Conservation (phyloP, 2,797 vertebrate species). For the Coreius guichenoti region DNA sequence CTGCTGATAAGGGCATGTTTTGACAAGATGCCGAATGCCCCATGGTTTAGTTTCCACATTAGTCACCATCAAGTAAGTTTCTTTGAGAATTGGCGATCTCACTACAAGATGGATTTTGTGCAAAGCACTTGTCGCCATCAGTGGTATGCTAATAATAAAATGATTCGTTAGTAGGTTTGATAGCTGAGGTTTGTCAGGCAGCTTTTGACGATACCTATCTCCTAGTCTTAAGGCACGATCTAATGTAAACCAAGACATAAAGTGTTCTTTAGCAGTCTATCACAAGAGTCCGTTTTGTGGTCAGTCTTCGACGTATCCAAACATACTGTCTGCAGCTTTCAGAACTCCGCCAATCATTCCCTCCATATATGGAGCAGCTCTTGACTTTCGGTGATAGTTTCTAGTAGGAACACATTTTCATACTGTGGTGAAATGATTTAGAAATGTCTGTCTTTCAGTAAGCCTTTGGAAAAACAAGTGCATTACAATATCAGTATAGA, state of each 20-base stretch:
- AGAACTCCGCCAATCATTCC: constrained; percentile 26
- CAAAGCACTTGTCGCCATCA: not conserved
- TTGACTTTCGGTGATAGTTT: constrained; percentile 46
- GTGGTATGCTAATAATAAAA: not conserved
- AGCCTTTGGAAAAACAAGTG: constrained; percentile 45
- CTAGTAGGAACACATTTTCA: constrained; percentile 54
- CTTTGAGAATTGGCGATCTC: constrained; percentile 17
- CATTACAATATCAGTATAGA: not conserved
- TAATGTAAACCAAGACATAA: constrained; percentile 47
- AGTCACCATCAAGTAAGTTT: constrained; percentile 26
- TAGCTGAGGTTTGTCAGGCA: not conserved
- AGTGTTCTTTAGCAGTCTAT: constrained; percentile 51
- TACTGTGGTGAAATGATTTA: constrained; percentile 32
- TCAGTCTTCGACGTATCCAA: constrained; percentile 15
- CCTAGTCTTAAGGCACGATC: not conserved
- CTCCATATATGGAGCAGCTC: not conserved
- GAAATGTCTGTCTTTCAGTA: not conserved
- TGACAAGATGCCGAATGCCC: constrained; percentile 52
- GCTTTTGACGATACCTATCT: constrained; percentile 20
- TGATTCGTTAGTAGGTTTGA: not conserved
- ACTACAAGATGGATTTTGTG: constrained; percentile 40
- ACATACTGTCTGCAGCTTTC: constrained; percentile 48
- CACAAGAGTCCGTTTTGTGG: constrained; percentile 28
- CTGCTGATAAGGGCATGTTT: constrained; percentile 63
- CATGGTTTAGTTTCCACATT: constrained; percentile 46